phyloP scores from a whole-genome alignment of 2,888 invertebrate species.

The Andrena marginata region DNA sequence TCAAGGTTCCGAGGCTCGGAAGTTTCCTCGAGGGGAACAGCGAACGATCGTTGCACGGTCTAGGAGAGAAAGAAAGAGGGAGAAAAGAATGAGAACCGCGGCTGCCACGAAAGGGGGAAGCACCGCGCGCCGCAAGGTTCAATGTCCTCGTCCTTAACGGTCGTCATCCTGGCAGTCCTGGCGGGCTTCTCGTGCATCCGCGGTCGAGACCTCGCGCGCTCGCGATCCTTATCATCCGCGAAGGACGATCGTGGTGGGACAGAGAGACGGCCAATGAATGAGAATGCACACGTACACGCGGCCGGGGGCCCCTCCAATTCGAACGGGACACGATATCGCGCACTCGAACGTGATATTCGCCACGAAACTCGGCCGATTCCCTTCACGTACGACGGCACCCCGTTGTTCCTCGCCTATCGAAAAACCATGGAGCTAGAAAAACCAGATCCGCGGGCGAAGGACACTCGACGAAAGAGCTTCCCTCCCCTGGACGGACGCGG shows the following conservation, averaged over 20 bases:
- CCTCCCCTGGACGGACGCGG: slow-evolving; percentile 11
- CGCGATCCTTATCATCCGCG: slow-evolving; percentile 66
- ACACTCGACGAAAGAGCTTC: slow-evolving; percentile 37
- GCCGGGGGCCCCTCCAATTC: neutral
- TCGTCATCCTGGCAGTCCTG: slow-evolving; percentile 66
- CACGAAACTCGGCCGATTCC: slow-evolving; percentile 14
- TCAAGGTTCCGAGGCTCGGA: neutral
- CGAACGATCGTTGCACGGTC: slow-evolving; percentile 5
- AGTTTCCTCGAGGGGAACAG: neutral
- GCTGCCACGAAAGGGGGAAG: slow-evolving; percentile 47
- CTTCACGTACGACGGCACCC: slow-evolving; percentile 18
- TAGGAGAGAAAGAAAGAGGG: slow-evolving; percentile 5
- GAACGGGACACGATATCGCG: slow-evolving; percentile 30
- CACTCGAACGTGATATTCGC: slow-evolving; percentile 17
- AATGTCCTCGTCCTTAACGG: slow-evolving; percentile 68
- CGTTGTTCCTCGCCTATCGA: slow-evolving; percentile 23
- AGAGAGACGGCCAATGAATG: slow-evolving; percentile 54
- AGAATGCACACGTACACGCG: slow-evolving; percentile 37
- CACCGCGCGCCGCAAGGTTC: slow-evolving; percentile 55
- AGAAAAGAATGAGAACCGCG: slow-evolving; percentile 62
- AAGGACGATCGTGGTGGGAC: slow-evolving; percentile 62
- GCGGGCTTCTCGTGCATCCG: slow-evolving; percentile 62
- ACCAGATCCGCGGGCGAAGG: slow-evolving; percentile 28
- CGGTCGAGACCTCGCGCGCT: slow-evolving; percentile 52
- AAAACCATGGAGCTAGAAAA: neutral